Conservation (phyloP, 2,888 invertebrate genomes). For the Drosophila diplacantha region DNA sequence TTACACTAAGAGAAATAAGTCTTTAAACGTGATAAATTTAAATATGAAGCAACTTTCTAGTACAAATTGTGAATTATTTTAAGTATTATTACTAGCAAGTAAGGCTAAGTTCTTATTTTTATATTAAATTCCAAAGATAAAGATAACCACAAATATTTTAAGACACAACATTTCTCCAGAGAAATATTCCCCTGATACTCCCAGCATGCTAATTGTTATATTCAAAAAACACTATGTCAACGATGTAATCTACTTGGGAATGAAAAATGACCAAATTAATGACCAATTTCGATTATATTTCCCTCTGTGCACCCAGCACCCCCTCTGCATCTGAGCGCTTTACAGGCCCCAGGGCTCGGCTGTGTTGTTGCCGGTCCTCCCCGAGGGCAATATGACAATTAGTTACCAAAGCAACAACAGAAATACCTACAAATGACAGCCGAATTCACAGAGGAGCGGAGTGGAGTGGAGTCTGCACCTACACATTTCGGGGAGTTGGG, state of each 20-base stretch:
- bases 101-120: background rate
- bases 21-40: background rate
- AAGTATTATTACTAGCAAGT: background rate
- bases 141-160: too few species aligned
- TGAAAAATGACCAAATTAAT: constrained; percentile 5
- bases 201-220: background rate
- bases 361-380: constrained; percentile 57
- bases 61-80: background rate
- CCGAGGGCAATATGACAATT: constrained; percentile 69
- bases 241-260: constrained; percentile 1
- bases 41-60: too few species aligned
- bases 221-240: constrained; percentile 1
- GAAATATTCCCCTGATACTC: background rate
- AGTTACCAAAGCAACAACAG: constrained; percentile 71
- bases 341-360: constrained; percentile 26
- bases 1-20: background rate
- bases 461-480: constrained; percentile 17
- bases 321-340: constrained; percentile 8
- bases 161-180: background rate
- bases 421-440: constrained; percentile 70
- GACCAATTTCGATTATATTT: constrained; percentile 46
- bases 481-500: constrained; percentile 6
- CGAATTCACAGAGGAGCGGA: constrained; percentile 56
- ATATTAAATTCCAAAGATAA: background rate
- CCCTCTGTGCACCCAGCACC: constrained; percentile 1